Base-by-base conservation (phyloP, 2,888 invertebrate species). In the Calliscelio sp. region DNA sequence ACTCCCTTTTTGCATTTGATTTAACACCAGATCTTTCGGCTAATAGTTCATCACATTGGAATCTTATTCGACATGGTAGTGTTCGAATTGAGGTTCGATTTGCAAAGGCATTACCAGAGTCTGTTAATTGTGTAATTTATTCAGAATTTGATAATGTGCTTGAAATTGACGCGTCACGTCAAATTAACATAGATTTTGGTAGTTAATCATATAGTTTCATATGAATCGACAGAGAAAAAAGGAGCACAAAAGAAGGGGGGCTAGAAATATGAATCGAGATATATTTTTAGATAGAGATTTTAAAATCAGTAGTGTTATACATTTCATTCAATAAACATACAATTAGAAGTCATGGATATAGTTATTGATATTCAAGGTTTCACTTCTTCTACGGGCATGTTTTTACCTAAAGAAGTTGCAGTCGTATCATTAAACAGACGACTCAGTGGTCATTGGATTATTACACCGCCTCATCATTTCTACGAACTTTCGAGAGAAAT, bases 71-170 rank as follows among this genome's bases (percentile, higher is more conserved):
- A 22, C 83, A 87, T 7, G 88, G 88, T 2, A 87, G 83, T 49
- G 59, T 90, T 7, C 70, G 89, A 22, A 61, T 90, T 5, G 87
- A 90, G 63, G 71, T 87, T 32, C 81, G 88, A 0, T 90, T 73
- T 85, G 1, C 25, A 25, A 70, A 86, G 51, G 85, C 87, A 10
- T 41, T 90, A 41, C 2, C 87, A 8, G 7, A 59, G 0, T 35
- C 61, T 2, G 25, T 74, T 2, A 74, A 87, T 61, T 87, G 87
- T 14, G 68, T 90, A 5, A 55, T 89, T 20, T 80, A 89, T 61
- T 86, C 88, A 0, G 90, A 90, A 71, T 90, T 87, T 51, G 89
- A 90, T 46, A 91, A 89, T 75, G 53, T 90, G 8, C 71, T 91
- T 11, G 88, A 90, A 78, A 89, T 90, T 7, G 88, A 89, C 51